Conservation (phyloP, 2,888 invertebrate genomes). For the Megastigmus dorsalis region DNA sequence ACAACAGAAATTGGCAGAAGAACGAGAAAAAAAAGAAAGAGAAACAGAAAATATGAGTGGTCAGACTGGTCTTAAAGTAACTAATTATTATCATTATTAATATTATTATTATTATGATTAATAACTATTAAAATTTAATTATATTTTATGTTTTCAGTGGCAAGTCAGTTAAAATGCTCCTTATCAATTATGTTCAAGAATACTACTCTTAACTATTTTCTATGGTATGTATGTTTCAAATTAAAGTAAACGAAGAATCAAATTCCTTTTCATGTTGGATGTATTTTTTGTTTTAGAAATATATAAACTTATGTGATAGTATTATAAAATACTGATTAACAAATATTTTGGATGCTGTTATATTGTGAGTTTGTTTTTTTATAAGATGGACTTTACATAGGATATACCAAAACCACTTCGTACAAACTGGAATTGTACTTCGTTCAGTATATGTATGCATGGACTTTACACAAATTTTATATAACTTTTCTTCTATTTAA, state of each 20-base stretch:
- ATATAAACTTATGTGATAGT: background rate
- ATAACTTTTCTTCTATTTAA: too few relatives aligned
- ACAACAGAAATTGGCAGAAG: conserved; percentile 78
- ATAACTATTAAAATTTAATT: conserved; percentile 15
- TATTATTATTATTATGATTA: background rate
- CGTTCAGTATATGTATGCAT: background rate
- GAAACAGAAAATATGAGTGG: conserved; percentile 71
- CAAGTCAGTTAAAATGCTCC: conserved; percentile 62
- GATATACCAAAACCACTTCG: background rate
- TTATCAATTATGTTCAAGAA: background rate
- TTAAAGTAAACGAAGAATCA: background rate
- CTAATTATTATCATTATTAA: conserved; percentile 1
- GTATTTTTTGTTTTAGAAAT: background rate
- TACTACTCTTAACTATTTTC: background rate
- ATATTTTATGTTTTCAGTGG: conserved; percentile 62
- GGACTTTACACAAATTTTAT: background rate
- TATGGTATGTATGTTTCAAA: background rate
- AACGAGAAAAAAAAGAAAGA: conserved; percentile 77
- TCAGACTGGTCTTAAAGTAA: conserved; percentile 64
- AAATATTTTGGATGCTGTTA: background rate
- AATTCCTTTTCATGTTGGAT: background rate
- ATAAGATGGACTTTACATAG: background rate
- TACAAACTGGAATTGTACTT: background rate
- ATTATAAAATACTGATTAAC: background rate
- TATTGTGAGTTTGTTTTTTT: background rate